Evolutionary conservation across 2,797 vertebrate genomes (phyloP).

Genomic region (Acanthurus lineatus): DNA sequence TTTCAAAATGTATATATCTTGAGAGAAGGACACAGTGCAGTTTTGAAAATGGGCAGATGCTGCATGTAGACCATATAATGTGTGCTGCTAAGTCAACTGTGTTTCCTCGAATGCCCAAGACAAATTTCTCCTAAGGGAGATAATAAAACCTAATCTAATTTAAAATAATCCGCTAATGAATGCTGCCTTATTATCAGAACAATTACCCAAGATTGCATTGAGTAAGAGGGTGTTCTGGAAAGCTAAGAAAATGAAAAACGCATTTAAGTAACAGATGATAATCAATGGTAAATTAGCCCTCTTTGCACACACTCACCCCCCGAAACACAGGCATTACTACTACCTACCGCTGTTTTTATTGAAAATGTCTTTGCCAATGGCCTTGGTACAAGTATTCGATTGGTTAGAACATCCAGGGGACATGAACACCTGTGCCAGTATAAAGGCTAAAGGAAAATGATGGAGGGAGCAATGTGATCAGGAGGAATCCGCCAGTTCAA

Average conservation of each 20-base stretch:
- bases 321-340: not conserved
- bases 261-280: constrained; percentile 44
- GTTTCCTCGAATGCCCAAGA: too few species aligned
- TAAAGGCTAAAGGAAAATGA: constrained; percentile 37
- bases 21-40: constrained; percentile 30
- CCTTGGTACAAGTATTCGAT: not conserved
- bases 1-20: constrained; percentile 23
- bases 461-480: constrained; percentile 45
- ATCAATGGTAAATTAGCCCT: constrained; percentile 44
- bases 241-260: constrained; percentile 41
- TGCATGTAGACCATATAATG: too few species aligned
- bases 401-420: constrained; percentile 6
- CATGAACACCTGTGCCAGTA: constrained; percentile 46
- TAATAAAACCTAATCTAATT: too few species aligned
- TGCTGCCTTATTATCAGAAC: constrained; percentile 48
- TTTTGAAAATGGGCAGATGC: constrained; percentile 35
- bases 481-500: constrained; percentile 52
- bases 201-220: constrained; percentile 40
- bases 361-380: constrained; percentile 10
- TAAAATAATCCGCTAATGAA: constrained; percentile 14
- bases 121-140: too few species aligned
- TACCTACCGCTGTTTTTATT: constrained; percentile 21
- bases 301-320: not conserved
- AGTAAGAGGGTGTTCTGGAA: constrained; percentile 49
- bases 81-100: too few species aligned